Base-by-base conservation (phyloP, 2,888 invertebrate species). In the Prenolepis imparis region DNA sequence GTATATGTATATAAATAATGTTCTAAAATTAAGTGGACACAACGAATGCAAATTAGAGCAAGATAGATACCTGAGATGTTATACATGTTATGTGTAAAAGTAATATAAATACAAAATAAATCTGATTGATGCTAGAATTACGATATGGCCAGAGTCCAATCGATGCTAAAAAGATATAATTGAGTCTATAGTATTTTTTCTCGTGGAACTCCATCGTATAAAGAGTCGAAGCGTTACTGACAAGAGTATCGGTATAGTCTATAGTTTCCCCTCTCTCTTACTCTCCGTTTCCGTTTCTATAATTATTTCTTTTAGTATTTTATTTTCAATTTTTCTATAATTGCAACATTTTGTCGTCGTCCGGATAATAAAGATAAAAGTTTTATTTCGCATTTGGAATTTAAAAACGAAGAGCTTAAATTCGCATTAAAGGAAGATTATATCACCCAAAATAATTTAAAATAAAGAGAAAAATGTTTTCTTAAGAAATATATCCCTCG, bases 61-160 rank as follows among this genome's bases (percentile, higher is more conserved):
- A 57, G 6, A n/a, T 18, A 24, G 0, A n/a, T 82, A 75, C 75
- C 82, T 77, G 82, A 77, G 8, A 1, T 32, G 11, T 32, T 4
- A 61, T 15, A 48, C 32, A 3, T 3, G 39, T 52, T 18, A 48
- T 63, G 3, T 52, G 15, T 55, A 77, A 28, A 11, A 44, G 2
- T 59, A 39, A 0, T 18, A 12, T 9, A 18, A 77, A 15, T 21
- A 67, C 15, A 2, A 44, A 4, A n/a, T 61, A 68, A n/a, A 83
- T 39, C n/a, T 28, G 28, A 21, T 11, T 77, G 8, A 77, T 28
- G 3, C 11, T 36, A 15, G 12, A 32, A 74, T 36, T 75, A 32
- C 61, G n/a, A 12, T 82, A 75, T 44, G 82, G 57, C 74, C 84
- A 84, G 8, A 84, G 82, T 9, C 82, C 75, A 55, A 78, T 32